Base-by-base conservation (phyloP, 2,888 invertebrate species). In the Ochlodes sylvanus region DNA sequence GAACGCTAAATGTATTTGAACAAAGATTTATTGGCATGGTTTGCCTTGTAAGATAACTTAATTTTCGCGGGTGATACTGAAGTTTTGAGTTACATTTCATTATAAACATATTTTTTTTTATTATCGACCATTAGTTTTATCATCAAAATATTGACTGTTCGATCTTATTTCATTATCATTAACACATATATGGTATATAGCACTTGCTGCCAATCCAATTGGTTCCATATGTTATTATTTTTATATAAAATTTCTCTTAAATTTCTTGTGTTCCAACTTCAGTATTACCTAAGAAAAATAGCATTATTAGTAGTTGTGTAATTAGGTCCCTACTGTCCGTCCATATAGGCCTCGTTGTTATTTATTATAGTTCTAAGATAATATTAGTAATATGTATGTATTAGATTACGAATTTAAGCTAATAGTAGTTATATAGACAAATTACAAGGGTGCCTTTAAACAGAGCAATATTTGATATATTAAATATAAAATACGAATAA, bases 291-390 rank as follows among this genome's bases (percentile, higher is more conserved):
- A 47, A 4, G 12, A 9, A 9, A 50, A 9, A 50, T 50, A 50
- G 50, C 42, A 42, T 62, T 66, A 17, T 2, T 4, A 4, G 5
- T 5, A 44, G 34, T 69, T 70, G 68, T 76, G 72, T 81, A 79
- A 73, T 78, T 80, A 82, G 74, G 79, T 76, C 19, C 75, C 32
- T 19, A 27, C 60, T 54, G 79, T 89, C 91, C 92, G 92, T 92
- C 92, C 92, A 89, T 82, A 73, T 83, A 86, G 79, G 80, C 85
- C 85, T 87, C 88, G 88, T 83, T 87, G 83, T 90, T 91, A 92
- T 92, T 92, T 92, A 92, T 92, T 92, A 70, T 90, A 90, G 83
- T 44, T 72, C 68, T 72, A 71, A 69, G 15, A 27, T 44, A 67
- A 27, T 66, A 42, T 54, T 66, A 54, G 54, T 66, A 32, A 47